Base-by-base conservation (phyloP, 2,888 invertebrate species). In the Oxycera nigricornis region DNA sequence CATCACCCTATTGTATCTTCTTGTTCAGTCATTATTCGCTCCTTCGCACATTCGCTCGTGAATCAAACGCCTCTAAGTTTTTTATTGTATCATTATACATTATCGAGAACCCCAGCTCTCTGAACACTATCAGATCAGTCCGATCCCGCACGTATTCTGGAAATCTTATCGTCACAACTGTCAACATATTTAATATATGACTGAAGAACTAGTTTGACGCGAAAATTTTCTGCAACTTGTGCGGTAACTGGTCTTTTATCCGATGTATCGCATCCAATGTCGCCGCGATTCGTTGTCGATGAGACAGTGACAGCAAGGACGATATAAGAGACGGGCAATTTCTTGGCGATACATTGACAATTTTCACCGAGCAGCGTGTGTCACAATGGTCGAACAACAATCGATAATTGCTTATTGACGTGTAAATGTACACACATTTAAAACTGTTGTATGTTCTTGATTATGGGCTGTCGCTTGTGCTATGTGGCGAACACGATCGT, bases 181-280 rank as follows among this genome's bases (percentile, higher is more conserved):
- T 73, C 75, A 75, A 61, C 65, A 59, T 31, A 72, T 62, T 70
- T 74, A 74, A 74, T 74, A 74, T 74, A 61, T 59, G 74, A 59
- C 46, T 68, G 46, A 46, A 74, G 55, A 74, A 74, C 75, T 73
- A 76, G 76, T 77, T 77, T 77, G 75, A 78, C 77, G 77, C 76
- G 74, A 72, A 77, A 65, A 74, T 75, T 76, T 75, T 74, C 74
- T 74, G 72, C 77, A 73, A 77, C 76, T 74, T 77, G 77, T 77
- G 77, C 74, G 77, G 77, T 75, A 76, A 75, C 74, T 75, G 73
- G 70, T 62, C 74, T 74, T 73, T 39, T 39, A 39, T 39, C n/a
- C 39, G 14, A 9, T 14, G 50, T 6, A 50, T 50, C 50, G 55
- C 55, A 24, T 24, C 20, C 65, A 65, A 39, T 41, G 65, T 65